Evolutionary conservation across 2,113 vertebrate species (phyloP), one percentile per base, ranked within the genome.

Genomic region (Tetrax tetrax): DNA sequence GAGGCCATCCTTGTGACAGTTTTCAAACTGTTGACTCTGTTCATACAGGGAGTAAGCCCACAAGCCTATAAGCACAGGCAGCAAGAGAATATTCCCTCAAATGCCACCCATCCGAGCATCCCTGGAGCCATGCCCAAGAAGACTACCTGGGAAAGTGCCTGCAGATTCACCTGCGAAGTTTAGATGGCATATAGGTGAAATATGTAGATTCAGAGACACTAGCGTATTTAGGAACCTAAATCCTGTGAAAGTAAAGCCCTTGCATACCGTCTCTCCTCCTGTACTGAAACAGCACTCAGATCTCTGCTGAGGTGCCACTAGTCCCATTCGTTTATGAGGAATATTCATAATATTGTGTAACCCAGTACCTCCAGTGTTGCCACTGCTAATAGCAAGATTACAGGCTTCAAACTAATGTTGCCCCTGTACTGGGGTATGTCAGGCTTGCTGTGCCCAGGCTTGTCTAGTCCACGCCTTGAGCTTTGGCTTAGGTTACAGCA

Each of bases 21-120:
- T 88, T 95, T 87, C 50, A 33, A 75, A 43, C 11, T 59, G 4
- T 31, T 83, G 21, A 27, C 14, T 47, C 63, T 51, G 25, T 43
- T 78, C 14, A 29, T 41, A 10, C 16, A 54, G 2, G 0, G 3
- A n/a, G 9, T 16, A 37, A 76, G 28, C 4, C 9, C 37, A 45
- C 16, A 10, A 70, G n/a, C 19, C 4, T 60, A 27, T 35, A 47
- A 13, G 10, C 5, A 31, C 14, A 10, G 14, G 15, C 8, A 69
- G 35, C 18, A 64, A 72, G 63, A 80, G 29, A 83, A 25, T 69
- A 61, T 59, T 86, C 41, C 20, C 27, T 83, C 45, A 86, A 27
- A 70, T 45, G 37, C 4, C 27, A 31, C 3, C 2, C 6, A 14
- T 19, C n/a, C 37, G 47, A 78, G 28, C 14, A 11, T 31, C 5